Evolutionary conservation across 2,797 vertebrate genomes (phyloP), one percentile per base, ranked within the genome.

Genomic region (Trichosurus vulpecula): DNA sequence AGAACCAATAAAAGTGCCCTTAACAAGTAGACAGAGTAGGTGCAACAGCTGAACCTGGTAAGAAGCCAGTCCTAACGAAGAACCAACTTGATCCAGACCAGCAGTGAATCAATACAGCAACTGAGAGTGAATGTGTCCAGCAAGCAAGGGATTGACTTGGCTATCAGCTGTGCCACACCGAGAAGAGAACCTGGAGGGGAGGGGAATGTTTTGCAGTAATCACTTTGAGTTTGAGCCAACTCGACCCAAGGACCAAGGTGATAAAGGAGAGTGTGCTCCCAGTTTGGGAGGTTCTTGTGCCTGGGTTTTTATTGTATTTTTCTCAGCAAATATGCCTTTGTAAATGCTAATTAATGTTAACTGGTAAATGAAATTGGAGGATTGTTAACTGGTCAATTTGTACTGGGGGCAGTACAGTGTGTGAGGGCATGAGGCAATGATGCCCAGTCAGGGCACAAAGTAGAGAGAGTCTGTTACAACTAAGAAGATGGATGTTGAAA

Each of bases 401-500:
- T 57, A 57, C 56, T 57, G 29, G 8, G 55, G 56, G 29, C 27
- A 57, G 31, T 35, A 12, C 31, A 61, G 14, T 30, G 14, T n/a
- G 35, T 66, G 31, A n/a, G 61, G 61, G 35, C 31, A 35, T 61
- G 31, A 61, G 31, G 29, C 29, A 30, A 57, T 30, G 30, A 58
- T 58, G 61, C 14, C n/a, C 14, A 16, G 13, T n/a, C 35, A 66
- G 35, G 14, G 35, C 13, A 66, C 13, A 66, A 2, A 16, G 5
- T 14, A 66, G 61, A n/a, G 61, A n/a, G 13, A 35, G 58, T 66
- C 14, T n/a, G 13, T 66, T n/a, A 66, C 14, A 66, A 66, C 61
- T n/a, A n/a, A n/a, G 5, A 66, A n/a, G 31, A 6, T 61, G 35
- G 35, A 66, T 94, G 99, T 99, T 95, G 99, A 99, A n/a, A 99